Base-by-base conservation (phyloP, 2,797 vertebrate genomes). In the Dipus sagitta region DNA sequence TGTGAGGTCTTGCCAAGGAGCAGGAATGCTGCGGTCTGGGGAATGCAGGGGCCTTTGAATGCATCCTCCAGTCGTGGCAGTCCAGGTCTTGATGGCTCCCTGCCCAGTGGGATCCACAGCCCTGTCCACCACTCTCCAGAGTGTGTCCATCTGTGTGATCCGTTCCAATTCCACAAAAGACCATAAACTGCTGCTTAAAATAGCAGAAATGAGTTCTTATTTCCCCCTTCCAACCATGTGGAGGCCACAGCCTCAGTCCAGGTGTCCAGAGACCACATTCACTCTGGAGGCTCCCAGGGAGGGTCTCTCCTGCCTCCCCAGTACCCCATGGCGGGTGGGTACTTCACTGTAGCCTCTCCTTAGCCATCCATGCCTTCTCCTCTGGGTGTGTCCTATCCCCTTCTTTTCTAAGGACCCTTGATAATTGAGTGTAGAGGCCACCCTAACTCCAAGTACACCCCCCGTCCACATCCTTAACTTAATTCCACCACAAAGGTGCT, bases 51-150 rank as follows among this genome's bases (percentile, higher is more conserved):
- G 47, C 32, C 54, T 64, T 60, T 20, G 14, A 52, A 26, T 0
- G 0, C 1, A 12, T 32, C 74, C 34, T 64, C 32, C 34, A 58
- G 64, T 23, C 30, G 7, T 4, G 24, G 14, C 20, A 20, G 26
- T 18, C 15, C 26, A n/a, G 62, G 21, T 30, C n/a, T 14, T 2
- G 0, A 42, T 65, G 1, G 75, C 23, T 28, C 38, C 14, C 15
- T 47, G 28, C 12, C 28, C n/a, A 18, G 67, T 2, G 26, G 42
- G 6, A 32, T 67, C 60, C 54, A 9, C 11, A 0, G 13, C 23
- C 64, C 62, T 7, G 76, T 30, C 64, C 0, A 2, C 62, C 0
- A 0, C 3, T 10, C 24, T 32, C 34, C 28, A 23, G 13, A 0
- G 1, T 2, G 10, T 9, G 21, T 79, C 80, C 21, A 6, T 58